Base-by-base conservation (phyloP, 2,888 invertebrate genomes). In the Ptychoptera albimana region DNA sequence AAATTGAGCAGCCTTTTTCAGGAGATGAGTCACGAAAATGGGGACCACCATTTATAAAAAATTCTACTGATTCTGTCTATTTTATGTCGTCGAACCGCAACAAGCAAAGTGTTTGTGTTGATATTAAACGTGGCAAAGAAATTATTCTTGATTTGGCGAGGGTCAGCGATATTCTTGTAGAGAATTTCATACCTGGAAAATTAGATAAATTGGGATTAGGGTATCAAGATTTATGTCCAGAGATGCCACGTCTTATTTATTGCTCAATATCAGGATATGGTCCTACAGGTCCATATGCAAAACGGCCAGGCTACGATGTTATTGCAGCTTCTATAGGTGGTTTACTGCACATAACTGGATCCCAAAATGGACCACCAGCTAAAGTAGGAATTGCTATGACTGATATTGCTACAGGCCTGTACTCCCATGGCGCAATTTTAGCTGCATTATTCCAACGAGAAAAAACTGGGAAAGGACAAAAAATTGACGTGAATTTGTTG, bases 211-310 rank as follows among this genome's bases (percentile, higher is more conserved):
- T 86, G 47, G 77, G 78, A 1, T 65, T 97, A 44, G 89, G 86
- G n/a, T 97, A 88, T 60, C 69, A 82, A 10, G 70, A 77, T 34
- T 58, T 96, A 30, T 74, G 71, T 40, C 56, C 64, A 41, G 54
- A 82, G 2, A 81, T 86, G 37, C 88, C 92, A 0, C 72, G 73
- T 44, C 69, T 97, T 13, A 78, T 97, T 49, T 97, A 94, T 61
- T 93, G 93, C 64, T 91, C 94, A 0, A 73, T 97, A 42, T 89
- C 89, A 42, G 96, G 96, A 0, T 97, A 86, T 62, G 97, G 97
- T 0, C 69, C 78, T 1, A 69, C 72, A 23, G 96, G 97, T 0
- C 93, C 92, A 0, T 94, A 93, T 64, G 69, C 74, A 3, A 71
- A 74, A 15, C 77, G 82, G 53, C 88, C 92, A n/a, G 97, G 97